Evolutionary conservation across 1,140 invertebrate genomes (phyloP).

Genomic region (Heliconius congener): DNA sequence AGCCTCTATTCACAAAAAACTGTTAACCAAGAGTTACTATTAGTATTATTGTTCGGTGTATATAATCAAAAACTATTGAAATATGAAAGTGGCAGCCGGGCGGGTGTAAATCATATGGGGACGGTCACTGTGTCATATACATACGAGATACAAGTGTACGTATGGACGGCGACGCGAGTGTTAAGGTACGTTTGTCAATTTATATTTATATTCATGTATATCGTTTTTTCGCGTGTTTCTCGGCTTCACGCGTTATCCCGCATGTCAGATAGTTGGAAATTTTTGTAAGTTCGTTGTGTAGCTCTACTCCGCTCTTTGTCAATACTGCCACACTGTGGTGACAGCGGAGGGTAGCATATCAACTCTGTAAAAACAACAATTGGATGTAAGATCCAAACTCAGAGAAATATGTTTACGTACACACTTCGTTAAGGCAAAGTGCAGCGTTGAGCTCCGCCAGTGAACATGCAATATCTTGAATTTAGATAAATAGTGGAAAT

Average conservation of each 20-base stretch:
- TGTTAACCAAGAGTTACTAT: slow-evolving; percentile 10
- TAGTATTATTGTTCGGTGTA: neutral
- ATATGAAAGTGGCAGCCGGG: slow-evolving; percentile 36
- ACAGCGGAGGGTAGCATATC: too few relatives aligned
- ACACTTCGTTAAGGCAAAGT: too few relatives aligned
- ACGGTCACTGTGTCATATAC: slow-evolving; percentile 36
- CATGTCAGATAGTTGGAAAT: too few relatives aligned
- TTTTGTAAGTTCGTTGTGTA: too few relatives aligned
- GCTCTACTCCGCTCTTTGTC: too few relatives aligned
- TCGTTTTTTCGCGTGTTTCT: neutral
- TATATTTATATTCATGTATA: neutral
- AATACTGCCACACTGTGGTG: too few relatives aligned
- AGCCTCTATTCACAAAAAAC: neutral
- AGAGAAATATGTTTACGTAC: too few relatives aligned
- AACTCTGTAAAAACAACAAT: too few relatives aligned
- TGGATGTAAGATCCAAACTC: too few relatives aligned
- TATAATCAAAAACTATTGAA: slow-evolving; percentile 30
- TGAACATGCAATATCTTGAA: too few relatives aligned
- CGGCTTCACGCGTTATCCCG: neutral
- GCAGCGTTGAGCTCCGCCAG: too few relatives aligned
- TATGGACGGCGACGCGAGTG: neutral
- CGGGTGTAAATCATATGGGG: slow-evolving; percentile 39
- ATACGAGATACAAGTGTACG: neutral
- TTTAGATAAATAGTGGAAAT: too few relatives aligned
- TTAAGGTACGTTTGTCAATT: neutral